These are phyloP conservation scores for Tyrophagus putrescentiae DNA, from an alignment of 1,140 invertebrate species.

Conservation along the genomic window DNA sequence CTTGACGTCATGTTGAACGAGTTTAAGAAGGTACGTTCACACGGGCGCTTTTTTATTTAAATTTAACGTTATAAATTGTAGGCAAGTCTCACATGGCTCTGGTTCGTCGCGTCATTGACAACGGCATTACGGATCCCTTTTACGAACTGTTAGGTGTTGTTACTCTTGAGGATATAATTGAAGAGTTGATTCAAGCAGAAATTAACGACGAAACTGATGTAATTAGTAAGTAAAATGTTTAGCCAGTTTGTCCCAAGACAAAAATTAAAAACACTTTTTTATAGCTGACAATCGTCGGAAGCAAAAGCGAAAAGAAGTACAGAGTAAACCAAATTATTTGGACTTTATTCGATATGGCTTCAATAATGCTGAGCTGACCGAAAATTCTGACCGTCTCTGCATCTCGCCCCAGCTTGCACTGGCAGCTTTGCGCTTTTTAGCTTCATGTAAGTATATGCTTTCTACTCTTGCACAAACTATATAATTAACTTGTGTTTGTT, in stretches of 20 bases:
- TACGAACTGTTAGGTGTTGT: slow-evolving; percentile 83
- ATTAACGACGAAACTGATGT: slow-evolving; percentile 87
- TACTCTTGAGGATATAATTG: slow-evolving; percentile 83
- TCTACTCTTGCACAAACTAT: slow-evolving; percentile 35
- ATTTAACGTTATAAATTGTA: slow-evolving; percentile 22
- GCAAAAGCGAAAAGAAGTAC: slow-evolving; percentile 46
- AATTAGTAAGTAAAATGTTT: slow-evolving; percentile 65
- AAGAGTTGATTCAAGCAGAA: slow-evolving; percentile 82
- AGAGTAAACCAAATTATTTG: slow-evolving; percentile 59
- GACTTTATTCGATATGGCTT: slow-evolving; percentile 62
- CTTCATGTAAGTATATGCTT: slow-evolving; percentile 53
- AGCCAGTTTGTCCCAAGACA: too few relatives aligned
- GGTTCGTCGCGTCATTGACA: slow-evolving; percentile 66
- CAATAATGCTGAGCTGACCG: slow-evolving; percentile 47
- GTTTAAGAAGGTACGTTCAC: slow-evolving; percentile 93
- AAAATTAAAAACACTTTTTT: too few relatives aligned
- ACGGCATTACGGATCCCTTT: slow-evolving; percentile 55
- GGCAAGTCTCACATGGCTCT: slow-evolving; percentile 62
- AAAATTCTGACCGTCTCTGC: slow-evolving; percentile 40
- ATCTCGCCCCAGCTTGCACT: slow-evolving; percentile 81
- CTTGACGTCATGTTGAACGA: slow-evolving; percentile 89
- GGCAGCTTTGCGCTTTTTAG: slow-evolving; percentile 84
- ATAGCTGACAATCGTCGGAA: slow-evolving; percentile 66
- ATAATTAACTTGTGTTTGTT: slow-evolving; percentile 22
- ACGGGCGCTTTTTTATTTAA: slow-evolving; percentile 47